Conservation (phyloP, 2,888 invertebrate genomes). For the Sceliomorpha sp. region DNA sequence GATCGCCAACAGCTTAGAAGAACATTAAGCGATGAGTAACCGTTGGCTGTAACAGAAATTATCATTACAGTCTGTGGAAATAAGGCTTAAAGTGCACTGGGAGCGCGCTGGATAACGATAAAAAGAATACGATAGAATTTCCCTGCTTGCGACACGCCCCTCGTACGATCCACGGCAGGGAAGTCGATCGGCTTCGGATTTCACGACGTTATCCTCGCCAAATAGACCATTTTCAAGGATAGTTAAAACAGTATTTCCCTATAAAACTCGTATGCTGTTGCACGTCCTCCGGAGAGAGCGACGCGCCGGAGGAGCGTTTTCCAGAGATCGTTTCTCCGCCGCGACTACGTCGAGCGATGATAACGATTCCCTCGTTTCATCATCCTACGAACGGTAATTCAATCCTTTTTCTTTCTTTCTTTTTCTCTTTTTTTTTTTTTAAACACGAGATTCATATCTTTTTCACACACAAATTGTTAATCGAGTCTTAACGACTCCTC, state of each 20-base stretch:
- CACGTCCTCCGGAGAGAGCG: slow-evolving; percentile 4
- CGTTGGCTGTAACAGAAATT: slow-evolving; percentile 29
- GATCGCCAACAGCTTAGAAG: slow-evolving; percentile 5
- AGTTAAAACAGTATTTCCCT: slow-evolving; percentile 34
- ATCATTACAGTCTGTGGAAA: slow-evolving; percentile 36
- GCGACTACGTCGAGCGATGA: slow-evolving; percentile 9
- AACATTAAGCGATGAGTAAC: slow-evolving; percentile 1
- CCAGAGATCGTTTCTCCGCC: slow-evolving; percentile 21
- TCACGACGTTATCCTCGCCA: slow-evolving; percentile 50
- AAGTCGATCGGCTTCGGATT: slow-evolving; percentile 59
- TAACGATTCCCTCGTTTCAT: slow-evolving; percentile 23
- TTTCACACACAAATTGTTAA: slow-evolving; percentile 6
- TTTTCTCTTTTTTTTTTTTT: background rate
- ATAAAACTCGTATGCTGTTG: slow-evolving; percentile 33
- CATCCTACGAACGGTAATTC: slow-evolving; percentile 5
- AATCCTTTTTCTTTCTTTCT: too few species aligned
- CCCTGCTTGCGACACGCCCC: slow-evolving; percentile 51
- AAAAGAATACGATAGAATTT: slow-evolving; percentile 49
- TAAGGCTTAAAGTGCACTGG: slow-evolving; percentile 41
- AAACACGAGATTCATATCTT: slow-evolving; percentile 17
- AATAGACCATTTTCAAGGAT: slow-evolving; percentile 51
- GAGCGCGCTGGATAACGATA: slow-evolving; percentile 34
- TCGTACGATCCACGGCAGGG: slow-evolving; percentile 44
- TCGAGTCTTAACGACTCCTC: background rate
- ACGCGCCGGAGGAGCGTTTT: slow-evolving; percentile 11